These are phyloP conservation scores for Aegithalos caudatus DNA, from an alignment of 2,113 vertebrate species.

Conservation along the genomic window DNA sequence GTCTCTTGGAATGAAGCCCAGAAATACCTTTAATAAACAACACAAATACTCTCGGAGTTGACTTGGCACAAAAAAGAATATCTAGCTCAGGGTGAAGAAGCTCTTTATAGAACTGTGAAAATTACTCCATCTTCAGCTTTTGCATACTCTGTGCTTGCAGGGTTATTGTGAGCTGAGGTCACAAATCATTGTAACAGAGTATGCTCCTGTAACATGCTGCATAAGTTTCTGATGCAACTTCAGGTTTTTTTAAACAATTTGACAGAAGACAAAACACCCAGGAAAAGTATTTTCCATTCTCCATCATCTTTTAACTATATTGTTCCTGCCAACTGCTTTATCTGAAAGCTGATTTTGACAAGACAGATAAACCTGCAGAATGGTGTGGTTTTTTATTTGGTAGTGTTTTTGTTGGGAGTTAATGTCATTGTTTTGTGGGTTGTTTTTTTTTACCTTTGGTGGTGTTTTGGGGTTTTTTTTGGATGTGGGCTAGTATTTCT, in stretches of 20 bases:
- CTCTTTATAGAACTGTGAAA: not conserved
- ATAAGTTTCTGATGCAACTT: not conserved
- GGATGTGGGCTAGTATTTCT: not conserved
- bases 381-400: not conserved
- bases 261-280: not conserved
- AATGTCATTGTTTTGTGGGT: not conserved
- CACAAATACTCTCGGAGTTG: not conserved
- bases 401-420: not conserved
- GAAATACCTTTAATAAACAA: not conserved
- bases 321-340: not conserved
- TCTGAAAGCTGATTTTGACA: not conserved
- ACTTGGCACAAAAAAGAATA: not conserved
- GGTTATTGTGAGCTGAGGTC: not conserved
- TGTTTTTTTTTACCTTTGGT: not conserved
- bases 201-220: not conserved
- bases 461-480: not conserved
- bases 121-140: not conserved
- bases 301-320: not conserved
- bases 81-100: not conserved
- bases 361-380: not conserved
- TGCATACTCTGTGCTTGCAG: not conserved
- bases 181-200: not conserved
- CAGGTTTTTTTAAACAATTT: not conserved
- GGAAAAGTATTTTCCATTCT: not conserved
- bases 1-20: not conserved